Conservation (phyloP, 2,888 invertebrate species). For the Neelides folsomi region DNA sequence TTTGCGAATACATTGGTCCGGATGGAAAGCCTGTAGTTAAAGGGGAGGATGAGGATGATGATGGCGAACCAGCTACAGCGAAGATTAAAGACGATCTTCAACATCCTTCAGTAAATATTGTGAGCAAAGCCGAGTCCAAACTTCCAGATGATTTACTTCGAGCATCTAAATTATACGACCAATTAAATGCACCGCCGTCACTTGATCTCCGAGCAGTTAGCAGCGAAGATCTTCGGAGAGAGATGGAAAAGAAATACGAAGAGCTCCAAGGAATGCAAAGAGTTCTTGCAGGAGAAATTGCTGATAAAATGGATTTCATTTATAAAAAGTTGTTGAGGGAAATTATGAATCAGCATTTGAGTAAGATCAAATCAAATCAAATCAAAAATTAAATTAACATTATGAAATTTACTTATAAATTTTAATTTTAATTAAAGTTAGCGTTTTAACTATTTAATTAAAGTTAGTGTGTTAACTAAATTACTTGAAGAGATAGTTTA, state of each 20-base stretch:
- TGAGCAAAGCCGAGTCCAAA: no score
- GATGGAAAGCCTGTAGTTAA: no score
- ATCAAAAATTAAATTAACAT: no score
- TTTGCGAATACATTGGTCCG: neutral
- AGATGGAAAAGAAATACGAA: conserved; percentile 18
- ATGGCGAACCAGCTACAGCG: no score
- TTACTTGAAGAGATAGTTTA: neutral
- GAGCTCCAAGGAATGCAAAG: conserved; percentile 24
- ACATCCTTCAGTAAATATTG: no score
- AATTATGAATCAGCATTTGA: conserved; percentile 21
- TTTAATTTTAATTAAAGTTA: no score
- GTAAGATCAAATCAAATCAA: no score
- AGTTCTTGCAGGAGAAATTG: conserved; percentile 20
- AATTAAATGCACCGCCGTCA: neutral
- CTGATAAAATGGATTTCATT: conserved; percentile 28
- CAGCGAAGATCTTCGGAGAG: conserved; percentile 16
- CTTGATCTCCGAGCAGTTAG: conserved; percentile 1
- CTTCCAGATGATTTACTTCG: neutral
- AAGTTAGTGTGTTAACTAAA: no score
- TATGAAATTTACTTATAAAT: no score
- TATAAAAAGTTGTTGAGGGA: conserved; percentile 25
- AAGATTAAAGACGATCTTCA: no score
- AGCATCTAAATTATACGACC: conserved; percentile 6
- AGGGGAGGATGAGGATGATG: no score
- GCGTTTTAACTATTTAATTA: no score